phyloP scores from a whole-genome alignment of 92 coral and sea anemone genomes.

The Porites lobata region DNA sequence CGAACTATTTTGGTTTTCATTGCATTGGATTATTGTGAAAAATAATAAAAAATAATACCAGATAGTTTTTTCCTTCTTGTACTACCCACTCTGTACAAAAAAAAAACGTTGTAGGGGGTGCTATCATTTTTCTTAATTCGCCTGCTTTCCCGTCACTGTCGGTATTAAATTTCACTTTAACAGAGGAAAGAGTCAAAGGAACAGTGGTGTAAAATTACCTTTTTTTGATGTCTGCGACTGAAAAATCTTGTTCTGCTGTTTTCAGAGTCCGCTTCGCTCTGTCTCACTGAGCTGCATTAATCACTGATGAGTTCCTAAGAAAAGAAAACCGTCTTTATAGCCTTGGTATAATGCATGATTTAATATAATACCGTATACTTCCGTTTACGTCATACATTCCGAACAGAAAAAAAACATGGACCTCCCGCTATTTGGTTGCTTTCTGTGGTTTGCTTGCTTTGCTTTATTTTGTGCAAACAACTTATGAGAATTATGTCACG shows the following conservation, averaged over 20 bases:
- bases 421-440: neutral
- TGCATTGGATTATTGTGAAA: too few species aligned
- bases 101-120: too few species aligned
- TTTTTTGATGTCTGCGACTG: neutral
- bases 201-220: neutral
- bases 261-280: neutral
- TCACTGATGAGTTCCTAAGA: neutral
- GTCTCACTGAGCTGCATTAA: neutral
- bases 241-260: neutral
- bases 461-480: constrained; percentile 19
- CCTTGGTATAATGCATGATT: neutral
- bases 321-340: neutral
- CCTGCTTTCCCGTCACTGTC: too few species aligned
- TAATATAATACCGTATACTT: constrained; percentile 1
- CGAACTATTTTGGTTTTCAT: too few species aligned
- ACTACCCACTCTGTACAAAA: too few species aligned
- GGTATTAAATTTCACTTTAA: too few species aligned
- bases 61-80: too few species aligned
- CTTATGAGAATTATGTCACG: constrained; percentile 13
- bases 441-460: neutral
- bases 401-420: neutral
- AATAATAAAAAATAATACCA: too few species aligned
- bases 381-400: constrained; percentile 33
- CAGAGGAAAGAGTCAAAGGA: neutral
- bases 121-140: too few species aligned